Conservation (phyloP, 2,888 invertebrate genomes). For the Microdon myrmicae region DNA sequence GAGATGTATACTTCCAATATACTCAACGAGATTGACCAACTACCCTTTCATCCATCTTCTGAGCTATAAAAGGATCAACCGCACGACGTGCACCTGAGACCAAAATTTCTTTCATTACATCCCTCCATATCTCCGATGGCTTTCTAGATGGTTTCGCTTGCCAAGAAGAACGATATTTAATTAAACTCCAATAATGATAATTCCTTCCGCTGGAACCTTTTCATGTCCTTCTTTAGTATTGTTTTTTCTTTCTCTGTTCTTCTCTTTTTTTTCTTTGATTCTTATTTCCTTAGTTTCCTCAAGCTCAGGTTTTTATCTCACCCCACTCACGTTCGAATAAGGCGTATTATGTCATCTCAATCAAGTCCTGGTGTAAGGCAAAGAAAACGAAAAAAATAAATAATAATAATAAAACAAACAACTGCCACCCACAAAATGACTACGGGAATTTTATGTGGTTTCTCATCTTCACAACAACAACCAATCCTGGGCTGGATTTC, state of each 20-base stretch:
- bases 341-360: slow-evolving; percentile 12
- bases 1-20: slow-evolving; percentile 3
- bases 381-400: too few relatives aligned
- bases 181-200: slow-evolving; percentile 67
- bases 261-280: too few relatives aligned
- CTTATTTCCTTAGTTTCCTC: slow-evolving; percentile 45
- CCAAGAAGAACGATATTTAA: slow-evolving; percentile 61
- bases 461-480: slow-evolving; percentile 17
- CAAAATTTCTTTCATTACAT: slow-evolving; percentile 19
- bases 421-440: slow-evolving; percentile 44
- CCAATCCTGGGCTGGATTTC: slow-evolving; percentile 21
- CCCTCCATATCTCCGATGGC: slow-evolving; percentile 3
- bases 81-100: slow-evolving; percentile 39
- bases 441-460: slow-evolving; percentile 39
- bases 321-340: slow-evolving; percentile 7
- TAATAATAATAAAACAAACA: too few relatives aligned
- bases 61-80: slow-evolving; percentile 47
- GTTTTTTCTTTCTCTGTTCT: too few relatives aligned
- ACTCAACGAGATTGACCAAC: slow-evolving; percentile 44
- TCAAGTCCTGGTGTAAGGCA: slow-evolving; percentile 18
- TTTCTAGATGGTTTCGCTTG: slow-evolving; percentile 38
- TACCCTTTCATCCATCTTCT: slow-evolving; percentile 46
- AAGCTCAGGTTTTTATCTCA: slow-evolving; percentile 50
- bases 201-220: too few relatives aligned
- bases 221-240: too few relatives aligned